Evolutionary conservation across 2,113 vertebrate species (phyloP), one percentile per base, ranked within the genome.

Genomic region (Callorhinus ursinus): DNA sequence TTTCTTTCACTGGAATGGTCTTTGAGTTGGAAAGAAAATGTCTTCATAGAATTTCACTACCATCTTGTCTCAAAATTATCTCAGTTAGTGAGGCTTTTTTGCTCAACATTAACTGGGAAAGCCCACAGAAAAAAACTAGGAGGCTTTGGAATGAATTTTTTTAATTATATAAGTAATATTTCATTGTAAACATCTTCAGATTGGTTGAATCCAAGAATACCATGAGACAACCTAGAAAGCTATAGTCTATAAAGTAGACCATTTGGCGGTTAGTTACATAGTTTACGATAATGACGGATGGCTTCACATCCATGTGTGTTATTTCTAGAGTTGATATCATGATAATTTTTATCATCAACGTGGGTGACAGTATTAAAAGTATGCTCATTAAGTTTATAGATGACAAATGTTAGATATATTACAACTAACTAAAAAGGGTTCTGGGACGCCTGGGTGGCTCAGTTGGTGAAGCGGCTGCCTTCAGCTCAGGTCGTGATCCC

Each of bases 11-110:
- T 93, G 90, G 33, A 81, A 18, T 51, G 36, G n/a, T 80, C 91
- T 59, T 96, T 74, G 39, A 8, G 0, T 28, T 94, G 67, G 72
- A 90, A 88, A 90, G 22, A 90, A 72, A 88, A 12, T 59, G 87
- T 28, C 51, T 90, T 88, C 33, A 5, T 59, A 83, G 72, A 46
- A 87, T 81, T 33, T 49, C 77, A 21, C 36, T 74, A 21, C 36
- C 51, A 0, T 55, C 1, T 88, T 96, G 81, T 97, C 94, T 95
- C 89, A 74, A 94, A 87, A 71, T 87, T 91, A 7, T 11, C 92
- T 96, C 63, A 71, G 7, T 61, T 55, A 57, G n/a, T 53, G 8
- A 77, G 11, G 1, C 11, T 67, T 83, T 59, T 76, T 57, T 11
- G 1, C 21, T 79, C 76, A 71, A 53, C 14, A 46, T 89, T 57